A percentile compares a stretch with the other conserved stretches of the same genome.
These are phyloP conservation scores for Bombycilla garrulus DNA, from an alignment of 2,113 vertebrate genomes.

Conservation along the genomic window DNA sequence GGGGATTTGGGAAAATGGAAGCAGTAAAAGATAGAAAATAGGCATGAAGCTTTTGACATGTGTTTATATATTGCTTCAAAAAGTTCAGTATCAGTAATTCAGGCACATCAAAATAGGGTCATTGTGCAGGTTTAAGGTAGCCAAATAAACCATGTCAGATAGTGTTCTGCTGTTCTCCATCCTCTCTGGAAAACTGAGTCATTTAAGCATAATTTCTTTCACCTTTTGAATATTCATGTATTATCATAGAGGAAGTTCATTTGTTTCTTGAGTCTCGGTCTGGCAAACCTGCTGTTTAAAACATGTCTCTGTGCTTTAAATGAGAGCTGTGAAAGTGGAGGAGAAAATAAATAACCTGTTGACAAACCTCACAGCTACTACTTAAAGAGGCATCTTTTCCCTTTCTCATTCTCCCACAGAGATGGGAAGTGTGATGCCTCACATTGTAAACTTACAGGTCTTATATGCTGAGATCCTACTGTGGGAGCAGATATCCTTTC, in stretches of 20 bases:
- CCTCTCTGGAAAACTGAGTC: not conserved
- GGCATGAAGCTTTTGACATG: not conserved
- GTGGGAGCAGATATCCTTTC: not conserved
- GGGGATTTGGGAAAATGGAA: not conserved
- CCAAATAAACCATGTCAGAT: accelerated
- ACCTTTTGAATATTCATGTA: not conserved
- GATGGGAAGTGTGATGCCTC: not conserved
- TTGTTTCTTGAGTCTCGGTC: not conserved
- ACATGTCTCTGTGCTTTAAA: not conserved
- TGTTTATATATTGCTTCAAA: not conserved
- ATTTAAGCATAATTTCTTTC: not conserved
- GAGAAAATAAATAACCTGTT: not conserved
- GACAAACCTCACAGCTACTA: not conserved
- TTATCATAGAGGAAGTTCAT: not conserved
- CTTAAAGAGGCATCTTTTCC: not conserved
- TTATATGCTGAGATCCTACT: not conserved
- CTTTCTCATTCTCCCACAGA: not conserved
- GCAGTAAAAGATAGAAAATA: not conserved
- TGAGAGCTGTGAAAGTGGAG: not conserved
- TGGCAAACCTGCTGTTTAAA: not conserved
- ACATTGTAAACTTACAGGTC: accelerated
- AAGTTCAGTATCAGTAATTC: not conserved
- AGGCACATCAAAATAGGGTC: not conserved
- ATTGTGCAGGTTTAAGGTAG: not conserved
- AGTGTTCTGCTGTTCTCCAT: not conserved